Percentiles rank a stretch among this genome's conserved stretches.
Evolutionary conservation across 2,113 vertebrate species (phyloP).

Genomic region (Bos javanicus): DNA sequence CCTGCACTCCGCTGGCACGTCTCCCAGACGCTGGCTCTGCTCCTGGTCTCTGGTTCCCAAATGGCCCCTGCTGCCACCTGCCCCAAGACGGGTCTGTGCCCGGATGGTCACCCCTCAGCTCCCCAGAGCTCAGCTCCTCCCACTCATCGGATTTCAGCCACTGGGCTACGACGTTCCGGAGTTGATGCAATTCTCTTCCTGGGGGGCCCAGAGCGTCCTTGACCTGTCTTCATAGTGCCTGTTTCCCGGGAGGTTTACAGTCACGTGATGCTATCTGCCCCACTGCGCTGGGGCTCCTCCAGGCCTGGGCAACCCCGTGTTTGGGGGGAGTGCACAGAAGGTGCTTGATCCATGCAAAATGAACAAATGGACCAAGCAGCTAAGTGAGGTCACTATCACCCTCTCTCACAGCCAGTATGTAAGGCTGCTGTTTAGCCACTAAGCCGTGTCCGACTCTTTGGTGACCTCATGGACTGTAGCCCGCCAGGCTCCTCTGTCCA

Average conservation of each 20-base stretch:
- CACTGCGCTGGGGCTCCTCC: background rate
- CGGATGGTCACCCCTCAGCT: background rate
- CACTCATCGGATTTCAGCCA: accelerated
- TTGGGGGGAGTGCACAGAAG: background rate
- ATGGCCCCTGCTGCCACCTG: too few relatives aligned
- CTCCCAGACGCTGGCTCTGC: background rate
- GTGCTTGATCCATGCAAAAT: background rate
- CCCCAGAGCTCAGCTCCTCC: background rate
- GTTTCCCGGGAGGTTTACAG: background rate
- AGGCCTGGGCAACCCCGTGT: background rate
- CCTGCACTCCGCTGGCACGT: accelerated
- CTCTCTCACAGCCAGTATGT: background rate
- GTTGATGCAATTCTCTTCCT: background rate
- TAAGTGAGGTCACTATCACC: background rate
- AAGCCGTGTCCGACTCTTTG: background rate
- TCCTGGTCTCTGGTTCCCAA: background rate
- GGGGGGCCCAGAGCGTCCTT: too few relatives aligned
- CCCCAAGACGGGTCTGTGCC: background rate
- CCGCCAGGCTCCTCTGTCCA: background rate
- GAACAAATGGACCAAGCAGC: background rate
- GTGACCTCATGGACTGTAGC: background rate
- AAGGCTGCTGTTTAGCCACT: background rate
- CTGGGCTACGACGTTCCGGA: background rate
- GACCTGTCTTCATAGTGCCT: accelerated
- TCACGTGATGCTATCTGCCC: background rate